A percentile compares a stretch with the other conserved stretches of the same genome.
Conservation (phyloP, 1,140 invertebrate species). For the Dinothrombium tinctorium region DNA sequence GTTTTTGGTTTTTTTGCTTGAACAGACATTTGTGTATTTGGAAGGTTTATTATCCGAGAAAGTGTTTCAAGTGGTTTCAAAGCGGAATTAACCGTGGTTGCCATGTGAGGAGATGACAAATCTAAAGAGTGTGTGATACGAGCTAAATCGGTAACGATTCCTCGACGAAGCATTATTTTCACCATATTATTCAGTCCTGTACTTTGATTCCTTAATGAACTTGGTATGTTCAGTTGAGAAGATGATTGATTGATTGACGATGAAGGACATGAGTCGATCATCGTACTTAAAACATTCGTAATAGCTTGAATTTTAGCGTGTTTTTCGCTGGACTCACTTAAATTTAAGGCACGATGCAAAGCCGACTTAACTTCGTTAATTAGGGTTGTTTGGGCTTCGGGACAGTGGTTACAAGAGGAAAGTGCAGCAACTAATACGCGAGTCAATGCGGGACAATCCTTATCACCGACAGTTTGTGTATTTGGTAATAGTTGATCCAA, state of each 20-base stretch:
- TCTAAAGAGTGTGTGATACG: constrained; percentile 57
- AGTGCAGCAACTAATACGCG: constrained; percentile 51
- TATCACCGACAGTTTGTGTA: constrained; percentile 36
- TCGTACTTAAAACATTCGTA: constrained; percentile 44
- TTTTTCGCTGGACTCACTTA: constrained; percentile 50
- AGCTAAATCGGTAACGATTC: constrained; percentile 56
- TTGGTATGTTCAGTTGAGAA: constrained; percentile 2
- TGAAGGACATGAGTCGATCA: constrained; percentile 58
- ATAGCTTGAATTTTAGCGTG: constrained; percentile 51
- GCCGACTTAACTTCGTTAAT: constrained; percentile 50
- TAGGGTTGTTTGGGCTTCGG: constrained; percentile 47
- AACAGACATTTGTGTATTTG: constrained; percentile 16
- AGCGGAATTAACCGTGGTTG: constrained; percentile 48
- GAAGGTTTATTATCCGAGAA: constrained; percentile 47
- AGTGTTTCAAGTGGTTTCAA: constrained; percentile 61
- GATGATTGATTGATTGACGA: constrained; percentile 23
- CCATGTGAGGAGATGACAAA: constrained; percentile 53
- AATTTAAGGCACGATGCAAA: constrained; percentile 36
- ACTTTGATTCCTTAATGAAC: not conserved
- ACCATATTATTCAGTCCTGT: constrained; percentile 40
- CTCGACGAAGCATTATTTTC: constrained; percentile 45
- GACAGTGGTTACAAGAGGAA: constrained; percentile 57
- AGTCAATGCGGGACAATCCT: constrained; percentile 47
- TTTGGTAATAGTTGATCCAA: constrained; percentile 48
- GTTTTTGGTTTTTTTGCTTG: constrained; percentile 4